phyloP scores from a whole-genome alignment of 2,797 vertebrate species.

The Fratercula arctica region DNA sequence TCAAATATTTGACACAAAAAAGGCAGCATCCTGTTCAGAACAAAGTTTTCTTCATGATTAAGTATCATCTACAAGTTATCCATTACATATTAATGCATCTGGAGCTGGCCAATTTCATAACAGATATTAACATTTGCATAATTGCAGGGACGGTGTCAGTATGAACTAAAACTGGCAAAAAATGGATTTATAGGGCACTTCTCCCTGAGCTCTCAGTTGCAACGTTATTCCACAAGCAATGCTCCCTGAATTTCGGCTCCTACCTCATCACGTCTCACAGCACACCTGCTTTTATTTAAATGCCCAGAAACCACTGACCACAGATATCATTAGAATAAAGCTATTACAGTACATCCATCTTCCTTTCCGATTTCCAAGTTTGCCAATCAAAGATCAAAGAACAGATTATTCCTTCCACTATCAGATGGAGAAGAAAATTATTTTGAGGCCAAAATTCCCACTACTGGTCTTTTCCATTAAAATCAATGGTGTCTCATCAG shows the following conservation, averaged over 20 bases:
- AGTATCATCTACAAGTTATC: background rate
- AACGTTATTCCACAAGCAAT: background rate
- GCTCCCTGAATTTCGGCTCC: background rate
- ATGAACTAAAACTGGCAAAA: background rate
- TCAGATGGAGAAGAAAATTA: background rate
- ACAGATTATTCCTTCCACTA: background rate
- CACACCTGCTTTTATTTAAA: background rate
- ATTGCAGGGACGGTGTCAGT: background rate
- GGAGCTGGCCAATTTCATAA: background rate
- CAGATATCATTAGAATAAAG: background rate
- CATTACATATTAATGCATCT: background rate
- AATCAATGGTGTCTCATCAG: background rate
- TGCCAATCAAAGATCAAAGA: background rate
- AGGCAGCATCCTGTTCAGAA: background rate
- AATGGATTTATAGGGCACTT: background rate
- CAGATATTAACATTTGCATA: background rate
- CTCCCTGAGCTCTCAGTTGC: background rate
- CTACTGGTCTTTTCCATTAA: background rate
- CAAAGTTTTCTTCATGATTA: background rate
- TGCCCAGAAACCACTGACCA: background rate
- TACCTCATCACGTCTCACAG: background rate
- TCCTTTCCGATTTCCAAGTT: background rate
- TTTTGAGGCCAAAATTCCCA: background rate
- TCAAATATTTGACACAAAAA: background rate
- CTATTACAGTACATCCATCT: background rate